Conservation (phyloP, 2,797 vertebrate species). For the Platalea minor region DNA sequence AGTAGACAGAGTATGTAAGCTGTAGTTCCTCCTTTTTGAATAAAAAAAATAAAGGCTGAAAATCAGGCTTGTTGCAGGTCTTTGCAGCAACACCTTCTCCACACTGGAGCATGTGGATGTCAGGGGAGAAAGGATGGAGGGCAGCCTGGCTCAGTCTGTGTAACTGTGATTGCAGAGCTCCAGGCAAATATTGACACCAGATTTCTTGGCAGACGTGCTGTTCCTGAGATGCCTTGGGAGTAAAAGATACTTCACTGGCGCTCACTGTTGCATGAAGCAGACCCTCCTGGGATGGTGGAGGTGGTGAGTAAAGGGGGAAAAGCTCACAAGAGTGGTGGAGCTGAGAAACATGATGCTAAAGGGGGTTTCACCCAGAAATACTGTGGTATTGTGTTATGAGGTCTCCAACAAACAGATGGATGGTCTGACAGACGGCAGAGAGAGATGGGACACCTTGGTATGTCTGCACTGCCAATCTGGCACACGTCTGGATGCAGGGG, state of each 20-base stretch:
- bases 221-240: constrained; percentile 54
- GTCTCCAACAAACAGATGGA: not conserved
- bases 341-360: not conserved
- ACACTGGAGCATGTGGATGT: not conserved
- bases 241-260: constrained; percentile 49
- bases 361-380: not conserved
- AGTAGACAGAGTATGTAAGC: not conserved
- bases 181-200: constrained; percentile 73
- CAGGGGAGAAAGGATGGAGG: not conserved
- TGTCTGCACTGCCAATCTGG: not conserved
- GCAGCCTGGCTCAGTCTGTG: constrained; percentile 40
- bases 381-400: rapidly evolving
- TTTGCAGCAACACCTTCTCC: constrained; percentile 38
- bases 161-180: constrained; percentile 50
- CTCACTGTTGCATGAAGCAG: constrained; percentile 20
- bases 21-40: not conserved
- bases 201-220: constrained; percentile 39
- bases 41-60: constrained; percentile 24
- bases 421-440: not conserved
- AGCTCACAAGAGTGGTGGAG: not conserved
- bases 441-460: not conserved
- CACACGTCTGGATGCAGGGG: not conserved
- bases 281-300: constrained; percentile 43
- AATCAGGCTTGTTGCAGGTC: constrained; percentile 12
- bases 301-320: not conserved